These are phyloP conservation scores for Cyanocitta stelleri DNA, from an alignment of 2,113 vertebrate genomes.

Conservation along the genomic window DNA sequence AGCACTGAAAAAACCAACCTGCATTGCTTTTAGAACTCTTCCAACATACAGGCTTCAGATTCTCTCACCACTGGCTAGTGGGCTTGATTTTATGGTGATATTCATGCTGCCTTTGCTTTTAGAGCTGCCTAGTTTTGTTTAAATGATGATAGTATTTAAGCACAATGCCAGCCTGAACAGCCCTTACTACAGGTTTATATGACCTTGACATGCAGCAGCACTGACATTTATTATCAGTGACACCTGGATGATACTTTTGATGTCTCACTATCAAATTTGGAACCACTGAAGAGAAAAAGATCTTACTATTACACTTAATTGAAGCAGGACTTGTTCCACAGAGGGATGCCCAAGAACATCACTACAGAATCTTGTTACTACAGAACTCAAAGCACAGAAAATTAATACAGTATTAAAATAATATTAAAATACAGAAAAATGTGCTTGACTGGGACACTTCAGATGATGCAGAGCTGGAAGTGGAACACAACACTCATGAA, in stretches of 20 bases:
- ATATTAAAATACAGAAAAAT: background rate
- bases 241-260: slow-evolving; percentile 4
- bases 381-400: background rate
- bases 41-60: background rate
- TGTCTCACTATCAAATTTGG: slow-evolving; percentile 2
- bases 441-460: background rate
- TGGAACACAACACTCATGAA: background rate
- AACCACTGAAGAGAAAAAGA: background rate
- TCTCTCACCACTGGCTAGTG: background rate
- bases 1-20: slow-evolving; percentile 23
- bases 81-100: background rate
- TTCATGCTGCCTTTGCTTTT: slow-evolving; percentile 15
- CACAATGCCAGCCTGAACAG: background rate
- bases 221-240: slow-evolving; percentile 17
- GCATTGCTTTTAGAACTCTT: slow-evolving; percentile 1
- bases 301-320: background rate
- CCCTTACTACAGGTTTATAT: background rate
- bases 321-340: background rate
- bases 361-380: background rate
- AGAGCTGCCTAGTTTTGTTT: background rate
- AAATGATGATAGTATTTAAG: background rate
- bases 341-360: background rate
- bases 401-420: background rate
- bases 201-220: slow-evolving; percentile 20
- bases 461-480: background rate